A percentile compares a stretch with the other conserved stretches of the same genome.
phyloP scores from a whole-genome alignment of 2,888 invertebrate species.

The Sphinx pinastri region DNA sequence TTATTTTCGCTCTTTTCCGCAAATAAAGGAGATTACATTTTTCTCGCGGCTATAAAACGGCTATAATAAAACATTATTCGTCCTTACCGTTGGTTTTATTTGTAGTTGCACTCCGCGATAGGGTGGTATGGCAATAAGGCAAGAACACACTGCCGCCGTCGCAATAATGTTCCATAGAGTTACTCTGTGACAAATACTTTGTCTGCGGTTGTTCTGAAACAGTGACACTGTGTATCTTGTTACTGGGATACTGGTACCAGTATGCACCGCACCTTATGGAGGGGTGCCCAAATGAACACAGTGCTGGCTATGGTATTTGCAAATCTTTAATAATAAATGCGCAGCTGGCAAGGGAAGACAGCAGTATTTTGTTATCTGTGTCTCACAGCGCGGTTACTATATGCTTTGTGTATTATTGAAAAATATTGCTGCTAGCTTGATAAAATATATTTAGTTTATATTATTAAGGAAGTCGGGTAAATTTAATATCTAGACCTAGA shows the following conservation, averaged over 20 bases:
- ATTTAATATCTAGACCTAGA: too few relatives aligned
- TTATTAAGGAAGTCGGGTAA: too few relatives aligned
- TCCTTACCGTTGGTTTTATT: constrained; percentile 64
- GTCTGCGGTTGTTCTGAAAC: constrained; percentile 53
- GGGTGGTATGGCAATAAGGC: constrained; percentile 62
- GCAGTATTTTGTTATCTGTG: constrained; percentile 61
- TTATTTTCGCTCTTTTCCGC: constrained; percentile 61
- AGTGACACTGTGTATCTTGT: constrained; percentile 41
- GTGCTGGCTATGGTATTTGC: constrained; percentile 60
- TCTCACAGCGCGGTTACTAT: constrained; percentile 47
- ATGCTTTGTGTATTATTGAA: constrained; percentile 28
- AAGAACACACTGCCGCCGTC: constrained; percentile 52
- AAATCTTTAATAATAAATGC: constrained; percentile 74
- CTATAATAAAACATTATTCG: constrained; percentile 77
- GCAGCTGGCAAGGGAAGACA: constrained; percentile 53
- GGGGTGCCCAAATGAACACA: constrained; percentile 55
- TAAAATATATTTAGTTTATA: too few relatives aligned
- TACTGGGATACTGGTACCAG: constrained; percentile 39
- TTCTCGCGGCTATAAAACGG: constrained; percentile 73
- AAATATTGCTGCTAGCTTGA: too few relatives aligned
- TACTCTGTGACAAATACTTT: constrained; percentile 57
- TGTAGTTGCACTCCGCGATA: constrained; percentile 68
- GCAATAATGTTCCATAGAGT: constrained; percentile 54
- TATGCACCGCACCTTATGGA: constrained; percentile 26
- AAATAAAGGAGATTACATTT: constrained; percentile 74